Conservation (phyloP, 2,888 invertebrate species). For the Empis livida region DNA sequence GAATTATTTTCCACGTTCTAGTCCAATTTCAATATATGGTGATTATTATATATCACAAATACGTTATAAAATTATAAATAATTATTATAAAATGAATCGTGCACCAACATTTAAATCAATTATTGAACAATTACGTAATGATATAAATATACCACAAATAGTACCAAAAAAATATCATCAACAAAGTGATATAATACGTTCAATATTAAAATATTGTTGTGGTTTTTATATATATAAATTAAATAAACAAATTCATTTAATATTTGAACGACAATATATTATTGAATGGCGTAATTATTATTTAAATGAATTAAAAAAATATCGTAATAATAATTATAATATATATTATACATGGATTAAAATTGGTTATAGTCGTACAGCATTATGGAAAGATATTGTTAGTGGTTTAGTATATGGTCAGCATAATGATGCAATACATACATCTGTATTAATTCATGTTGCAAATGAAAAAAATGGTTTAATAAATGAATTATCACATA, state of each 20-base stretch:
- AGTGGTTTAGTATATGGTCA: background rate
- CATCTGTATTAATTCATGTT: background rate
- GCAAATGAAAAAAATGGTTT: background rate
- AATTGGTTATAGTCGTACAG: background rate
- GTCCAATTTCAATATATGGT: background rate
- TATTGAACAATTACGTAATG: background rate
- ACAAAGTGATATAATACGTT: background rate
- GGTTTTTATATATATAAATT: background rate
- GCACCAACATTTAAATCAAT: background rate
- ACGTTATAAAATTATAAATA: background rate
- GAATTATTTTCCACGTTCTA: background rate
- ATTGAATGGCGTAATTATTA: background rate
- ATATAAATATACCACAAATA: background rate
- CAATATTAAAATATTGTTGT: background rate
- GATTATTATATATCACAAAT: background rate
- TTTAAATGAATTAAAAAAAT: background rate
- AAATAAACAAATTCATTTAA: background rate
- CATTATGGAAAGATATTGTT: background rate
- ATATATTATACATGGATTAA: background rate
- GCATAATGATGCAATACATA: too few relatives aligned
- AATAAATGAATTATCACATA: background rate
- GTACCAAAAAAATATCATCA: background rate
- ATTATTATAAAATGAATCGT: background rate
- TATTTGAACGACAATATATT: background rate
- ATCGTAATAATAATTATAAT: background rate